phyloP scores from a whole-genome alignment of 2,888 invertebrate genomes.

The Bombylius discolor region DNA sequence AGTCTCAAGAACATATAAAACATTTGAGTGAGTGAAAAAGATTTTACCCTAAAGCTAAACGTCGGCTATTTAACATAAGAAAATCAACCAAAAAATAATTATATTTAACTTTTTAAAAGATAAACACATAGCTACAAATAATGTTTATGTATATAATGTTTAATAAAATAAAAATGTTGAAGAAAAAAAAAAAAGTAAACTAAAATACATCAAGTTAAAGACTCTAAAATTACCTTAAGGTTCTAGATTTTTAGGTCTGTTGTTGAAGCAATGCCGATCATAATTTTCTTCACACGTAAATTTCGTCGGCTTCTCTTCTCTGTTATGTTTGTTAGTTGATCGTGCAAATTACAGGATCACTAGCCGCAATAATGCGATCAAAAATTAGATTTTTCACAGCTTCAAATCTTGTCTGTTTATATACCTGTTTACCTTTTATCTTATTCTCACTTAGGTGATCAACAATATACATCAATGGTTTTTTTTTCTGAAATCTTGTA shows the following conservation, averaged over 20 bases:
- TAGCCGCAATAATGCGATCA: constrained; percentile 16
- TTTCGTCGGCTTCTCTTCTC: constrained; percentile 6
- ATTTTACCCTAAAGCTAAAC: no score
- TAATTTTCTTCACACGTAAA: constrained; percentile 5
- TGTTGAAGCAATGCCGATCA: neutral
- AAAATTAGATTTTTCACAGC: constrained; percentile 16
- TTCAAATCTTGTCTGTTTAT: neutral
- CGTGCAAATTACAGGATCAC: constrained; percentile 14
- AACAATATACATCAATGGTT: neutral
- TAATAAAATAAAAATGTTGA: neutral
- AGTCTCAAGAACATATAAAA: no score
- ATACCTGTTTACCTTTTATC: constrained; percentile 3
- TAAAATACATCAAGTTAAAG: neutral
- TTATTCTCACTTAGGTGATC: neutral
- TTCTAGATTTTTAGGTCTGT: neutral
- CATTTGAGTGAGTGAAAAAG: no score
- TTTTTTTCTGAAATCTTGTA: no score
- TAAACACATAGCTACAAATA: neutral
- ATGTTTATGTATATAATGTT: no score
- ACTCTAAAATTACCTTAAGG: neutral
- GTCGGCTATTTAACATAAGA: neutral
- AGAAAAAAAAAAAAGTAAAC: neutral
- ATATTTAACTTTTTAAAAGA: no score
- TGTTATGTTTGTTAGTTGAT: constrained; percentile 6
- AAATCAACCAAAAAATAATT: neutral